Evolutionary conservation across 2,797 vertebrate genomes (phyloP).

Genomic region (Periophthalmus magnuspinnatus): DNA sequence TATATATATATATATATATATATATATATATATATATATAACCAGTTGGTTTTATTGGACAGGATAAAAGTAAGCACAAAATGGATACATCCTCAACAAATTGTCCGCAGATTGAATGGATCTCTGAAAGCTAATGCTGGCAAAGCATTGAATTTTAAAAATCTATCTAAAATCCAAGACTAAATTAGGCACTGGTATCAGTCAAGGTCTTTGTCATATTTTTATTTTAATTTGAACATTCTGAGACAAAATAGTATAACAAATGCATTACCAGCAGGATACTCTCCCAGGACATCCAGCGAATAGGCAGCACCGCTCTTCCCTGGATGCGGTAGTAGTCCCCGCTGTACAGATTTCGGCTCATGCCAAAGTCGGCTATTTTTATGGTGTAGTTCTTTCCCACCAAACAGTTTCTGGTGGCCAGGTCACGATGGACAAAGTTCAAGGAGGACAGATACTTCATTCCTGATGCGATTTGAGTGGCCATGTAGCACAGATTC

Average conservation of each 20-base stretch:
- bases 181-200: background rate
- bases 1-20: too few relatives aligned
- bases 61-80: background rate
- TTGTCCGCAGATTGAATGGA: too few relatives aligned
- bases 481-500: slow-evolving; percentile 91
- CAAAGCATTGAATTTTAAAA: too few relatives aligned
- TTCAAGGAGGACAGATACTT: slow-evolving; percentile 97
- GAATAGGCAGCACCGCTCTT: slow-evolving; percentile 93
- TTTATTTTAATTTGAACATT: background rate
- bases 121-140: background rate
- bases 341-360: slow-evolving; percentile 95
- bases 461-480: slow-evolving; percentile 97
- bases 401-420: slow-evolving; percentile 95
- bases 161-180: background rate
- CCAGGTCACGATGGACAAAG: slow-evolving; percentile 96
- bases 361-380: slow-evolving; percentile 99
- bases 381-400: slow-evolving; percentile 97
- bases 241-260: background rate
- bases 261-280: slow-evolving; percentile 86
- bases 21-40: too few relatives aligned
- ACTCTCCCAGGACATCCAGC: slow-evolving; percentile 99
- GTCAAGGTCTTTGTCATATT: background rate
- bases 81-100: too few relatives aligned
- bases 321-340: slow-evolving; percentile 99
- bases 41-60: background rate